A percentile compares a stretch with the other conserved stretches of the same genome.
Evolutionary conservation across 2,888 invertebrate genomes (phyloP).

Genomic region (Eudasyphora cyanicolor): DNA sequence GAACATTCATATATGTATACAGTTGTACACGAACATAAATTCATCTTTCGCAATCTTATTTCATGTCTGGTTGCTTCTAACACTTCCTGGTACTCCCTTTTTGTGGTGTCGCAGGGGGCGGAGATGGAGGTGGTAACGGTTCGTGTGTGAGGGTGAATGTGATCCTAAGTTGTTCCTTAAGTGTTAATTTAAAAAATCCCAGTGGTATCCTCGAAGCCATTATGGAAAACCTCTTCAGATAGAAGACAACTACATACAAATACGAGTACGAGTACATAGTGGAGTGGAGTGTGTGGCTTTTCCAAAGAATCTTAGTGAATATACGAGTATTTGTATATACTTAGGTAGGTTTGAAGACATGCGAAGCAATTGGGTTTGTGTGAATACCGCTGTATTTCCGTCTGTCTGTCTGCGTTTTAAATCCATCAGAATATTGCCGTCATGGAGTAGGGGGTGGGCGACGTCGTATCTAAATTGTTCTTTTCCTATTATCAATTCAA

Average conservation of each 20-base stretch:
- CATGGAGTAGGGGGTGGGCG: background rate
- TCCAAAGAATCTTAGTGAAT: background rate
- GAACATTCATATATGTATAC: background rate
- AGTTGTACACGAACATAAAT: background rate
- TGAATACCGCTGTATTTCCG: background rate
- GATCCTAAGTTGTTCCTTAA: constrained; percentile 16
- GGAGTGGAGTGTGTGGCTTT: background rate
- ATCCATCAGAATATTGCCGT: background rate
- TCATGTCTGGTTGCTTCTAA: background rate
- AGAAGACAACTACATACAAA: constrained; percentile 13
- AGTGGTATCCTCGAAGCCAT: constrained; percentile 44
- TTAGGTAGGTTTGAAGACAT: background rate
- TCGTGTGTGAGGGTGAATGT: background rate
- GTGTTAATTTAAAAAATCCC: constrained; percentile 59
- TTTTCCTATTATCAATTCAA: background rate
- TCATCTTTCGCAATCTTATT: constrained; percentile 1
- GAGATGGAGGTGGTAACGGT: background rate
- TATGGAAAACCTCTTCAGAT: constrained; percentile 41
- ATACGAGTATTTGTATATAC: background rate
- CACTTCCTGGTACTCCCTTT: background rate
- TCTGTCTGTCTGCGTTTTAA: background rate
- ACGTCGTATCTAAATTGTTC: background rate
- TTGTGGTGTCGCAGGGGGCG: background rate
- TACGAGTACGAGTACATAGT: background rate
- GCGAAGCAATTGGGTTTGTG: background rate